Percentiles rank a stretch among this genome's conserved stretches.
Evolutionary conservation across 2,888 invertebrate genomes (phyloP).

Genomic region (Nemurella pictetii): DNA sequence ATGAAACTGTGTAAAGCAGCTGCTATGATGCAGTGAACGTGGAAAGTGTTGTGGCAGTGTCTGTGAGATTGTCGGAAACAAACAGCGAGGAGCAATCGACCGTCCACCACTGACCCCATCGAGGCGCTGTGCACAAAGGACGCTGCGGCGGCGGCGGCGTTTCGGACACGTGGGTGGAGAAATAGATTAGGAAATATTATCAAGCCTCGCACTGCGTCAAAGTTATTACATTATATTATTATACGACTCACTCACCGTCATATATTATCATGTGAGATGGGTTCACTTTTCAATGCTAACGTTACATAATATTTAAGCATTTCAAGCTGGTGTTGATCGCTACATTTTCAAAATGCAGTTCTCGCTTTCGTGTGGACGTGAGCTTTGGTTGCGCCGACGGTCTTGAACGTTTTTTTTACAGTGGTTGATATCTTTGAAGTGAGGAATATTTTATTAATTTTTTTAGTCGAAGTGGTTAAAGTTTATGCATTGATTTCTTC

Average conservation of each 20-base stretch:
- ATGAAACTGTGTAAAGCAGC: no score
- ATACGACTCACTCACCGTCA: neutral
- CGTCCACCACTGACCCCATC: no score
- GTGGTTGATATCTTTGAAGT: neutral
- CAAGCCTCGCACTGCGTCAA: neutral
- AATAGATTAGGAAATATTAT: neutral
- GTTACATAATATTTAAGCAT: neutral
- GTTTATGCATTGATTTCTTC: neutral
- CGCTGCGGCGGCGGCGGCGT: no score
- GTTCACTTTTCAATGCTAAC: neutral
- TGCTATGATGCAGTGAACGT: no score
- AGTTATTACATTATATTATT: neutral
- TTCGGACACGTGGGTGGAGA: neutral
- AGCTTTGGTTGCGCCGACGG: neutral
- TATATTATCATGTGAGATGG: neutral
- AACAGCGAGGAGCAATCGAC: no score
- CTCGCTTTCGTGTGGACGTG: no score
- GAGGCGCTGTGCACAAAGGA: neutral
- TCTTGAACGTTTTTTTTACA: neutral
- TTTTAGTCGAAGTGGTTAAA: neutral
- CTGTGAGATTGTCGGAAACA: no score
- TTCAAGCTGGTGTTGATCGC: no score
- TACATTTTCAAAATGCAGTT: no score
- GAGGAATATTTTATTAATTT: neutral
- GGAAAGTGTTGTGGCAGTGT: no score